Base-by-base conservation (phyloP, 2,888 invertebrate genomes). In the Plagodis pulveraria region DNA sequence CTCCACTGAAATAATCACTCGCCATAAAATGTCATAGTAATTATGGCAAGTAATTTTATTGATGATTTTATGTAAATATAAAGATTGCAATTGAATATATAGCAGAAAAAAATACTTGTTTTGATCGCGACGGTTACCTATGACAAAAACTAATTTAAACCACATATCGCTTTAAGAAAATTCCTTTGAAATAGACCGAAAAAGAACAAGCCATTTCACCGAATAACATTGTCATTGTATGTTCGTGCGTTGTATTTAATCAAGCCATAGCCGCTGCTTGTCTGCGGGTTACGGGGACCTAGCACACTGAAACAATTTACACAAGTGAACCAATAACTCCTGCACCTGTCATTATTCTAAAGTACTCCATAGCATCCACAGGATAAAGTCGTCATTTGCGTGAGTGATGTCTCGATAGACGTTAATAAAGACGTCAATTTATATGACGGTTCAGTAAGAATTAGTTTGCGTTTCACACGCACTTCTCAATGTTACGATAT, bases 381-480 rank as follows among this genome's bases (percentile, higher is more conserved):
- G 32, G 10, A 49, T 82, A 86, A 63, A 71, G 83, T 71, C 48
- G 62, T 45, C 56, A 69, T 73, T 80, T 74, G 70, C 80, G 77
- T 76, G 77, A 65, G 56, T 55, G 42, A 32, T 47, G 34, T 57
- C 62, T 56, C 65, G 55, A 62, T 42, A 63, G 47, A 63, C 62
- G 45, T 72, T 84, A 83, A 89, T 89, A 83, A 76, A 89, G 89
- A 86, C 82, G 83, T 89, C 84, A 84, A 69, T 58, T 71, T 64
- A 49, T 22, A 41, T 58, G 53, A 71, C 65, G 65, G 65, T 56
- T 55, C 12, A 34, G 44, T 55, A 60, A 45, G 10, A 49, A 55
- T 63, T 60, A 79, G 88, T 91, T 91, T 91, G 84, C 83, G 70
- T 89, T 91, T 89, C 91, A 86, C 91, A 90, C 86, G 83, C 72